Evolutionary conservation across 2,113 vertebrate genomes (phyloP).

Genomic region (Phylloscopus trochilus): DNA sequence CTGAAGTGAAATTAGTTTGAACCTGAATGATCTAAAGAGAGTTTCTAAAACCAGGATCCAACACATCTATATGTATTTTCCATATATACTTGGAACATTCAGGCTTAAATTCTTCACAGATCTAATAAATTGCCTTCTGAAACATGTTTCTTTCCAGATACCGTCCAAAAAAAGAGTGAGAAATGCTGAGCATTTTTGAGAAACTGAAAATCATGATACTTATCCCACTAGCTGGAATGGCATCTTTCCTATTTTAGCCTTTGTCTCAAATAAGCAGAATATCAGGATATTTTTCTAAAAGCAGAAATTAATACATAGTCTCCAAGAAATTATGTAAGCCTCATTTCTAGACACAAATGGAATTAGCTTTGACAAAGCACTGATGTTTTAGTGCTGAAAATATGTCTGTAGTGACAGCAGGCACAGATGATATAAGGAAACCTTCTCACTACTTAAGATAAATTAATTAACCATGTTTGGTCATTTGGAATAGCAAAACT

Average conservation of each 20-base stretch:
- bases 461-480: not conserved
- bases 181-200: not conserved
- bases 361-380: not conserved
- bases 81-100: not conserved
- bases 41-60: not conserved
- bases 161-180: not conserved
- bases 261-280: conserved; percentile 9
- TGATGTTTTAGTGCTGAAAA: not conserved
- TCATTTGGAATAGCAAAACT: not conserved
- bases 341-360: not conserved
- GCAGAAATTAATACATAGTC: not conserved
- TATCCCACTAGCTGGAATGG: not conserved
- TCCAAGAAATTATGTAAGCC: not conserved
- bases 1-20: not conserved
- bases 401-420: not conserved
- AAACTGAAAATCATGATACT: not conserved
- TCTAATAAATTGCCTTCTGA: not conserved
- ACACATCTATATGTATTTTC: not conserved
- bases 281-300: not conserved
- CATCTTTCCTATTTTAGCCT: not conserved
- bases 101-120: not conserved
- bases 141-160: not conserved
- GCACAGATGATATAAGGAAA: not conserved
- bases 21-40: not conserved
- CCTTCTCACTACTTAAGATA: not conserved